Conservation (phyloP, 2,797 vertebrate genomes). For the Schizopygopsis malacanthus region DNA sequence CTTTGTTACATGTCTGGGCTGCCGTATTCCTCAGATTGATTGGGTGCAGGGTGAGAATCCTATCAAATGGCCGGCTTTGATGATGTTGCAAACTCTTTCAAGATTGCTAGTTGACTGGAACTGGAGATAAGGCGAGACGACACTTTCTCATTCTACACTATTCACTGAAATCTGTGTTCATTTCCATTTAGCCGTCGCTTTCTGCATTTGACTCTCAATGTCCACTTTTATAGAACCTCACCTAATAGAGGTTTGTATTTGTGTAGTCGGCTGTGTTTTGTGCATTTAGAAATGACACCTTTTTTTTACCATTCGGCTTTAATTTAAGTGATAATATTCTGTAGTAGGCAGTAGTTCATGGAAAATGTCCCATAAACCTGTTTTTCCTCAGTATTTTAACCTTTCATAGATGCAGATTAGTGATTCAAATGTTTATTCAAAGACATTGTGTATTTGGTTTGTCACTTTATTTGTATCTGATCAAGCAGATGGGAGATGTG, state of each 20-base stretch:
- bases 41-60: slow-evolving; percentile 93
- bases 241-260: slow-evolving; percentile 40
- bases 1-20: slow-evolving; percentile 95
- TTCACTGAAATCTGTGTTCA: slow-evolving; percentile 84
- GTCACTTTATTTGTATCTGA: slow-evolving; percentile 25
- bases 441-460: slow-evolving; percentile 5
- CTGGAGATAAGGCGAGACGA: slow-evolving; percentile 87
- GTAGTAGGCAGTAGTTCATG: not conserved
- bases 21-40: slow-evolving; percentile 96
- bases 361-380: not conserved
- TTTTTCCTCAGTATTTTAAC: not conserved
- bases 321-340: not conserved
- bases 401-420: slow-evolving; percentile 7
- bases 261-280: not conserved
- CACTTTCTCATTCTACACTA: slow-evolving; percentile 80
- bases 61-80: slow-evolving; percentile 95
- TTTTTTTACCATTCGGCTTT: not conserved
- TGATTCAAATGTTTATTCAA: slow-evolving; percentile 14
- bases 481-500: slow-evolving; percentile 5
- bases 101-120: slow-evolving; percentile 95
- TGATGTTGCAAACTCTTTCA: slow-evolving; percentile 97
- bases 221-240: slow-evolving; percentile 31
- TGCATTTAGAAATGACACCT: not conserved
- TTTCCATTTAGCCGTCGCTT: slow-evolving; percentile 79
- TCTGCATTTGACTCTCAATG: slow-evolving; percentile 45